These are phyloP conservation scores for Sylvietta virens DNA, from an alignment of 2,113 vertebrate species.

Conservation along the genomic window DNA sequence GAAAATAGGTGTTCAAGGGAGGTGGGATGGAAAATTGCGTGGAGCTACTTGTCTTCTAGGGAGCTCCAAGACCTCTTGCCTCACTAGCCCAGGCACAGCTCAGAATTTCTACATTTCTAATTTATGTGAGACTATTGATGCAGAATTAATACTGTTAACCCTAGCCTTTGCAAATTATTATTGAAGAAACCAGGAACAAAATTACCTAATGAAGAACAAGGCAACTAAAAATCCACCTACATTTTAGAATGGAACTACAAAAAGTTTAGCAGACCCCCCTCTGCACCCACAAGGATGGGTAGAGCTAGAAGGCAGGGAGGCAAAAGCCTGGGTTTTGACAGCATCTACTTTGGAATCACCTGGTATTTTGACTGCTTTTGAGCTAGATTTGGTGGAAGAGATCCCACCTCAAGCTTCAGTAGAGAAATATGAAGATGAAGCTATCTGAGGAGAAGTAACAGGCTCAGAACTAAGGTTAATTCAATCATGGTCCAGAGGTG, in stretches of 20 bases:
- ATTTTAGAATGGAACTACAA: background rate
- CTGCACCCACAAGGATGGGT: background rate
- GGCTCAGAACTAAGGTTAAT: background rate
- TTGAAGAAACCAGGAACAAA: background rate
- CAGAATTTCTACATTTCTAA: background rate
- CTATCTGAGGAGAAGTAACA: background rate
- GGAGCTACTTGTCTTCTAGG: background rate
- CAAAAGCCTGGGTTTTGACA: background rate
- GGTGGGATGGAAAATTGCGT: background rate
- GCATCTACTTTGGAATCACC: background rate
- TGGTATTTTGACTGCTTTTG: background rate
- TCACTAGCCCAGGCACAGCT: background rate
- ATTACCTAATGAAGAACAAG: background rate
- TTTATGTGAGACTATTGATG: background rate
- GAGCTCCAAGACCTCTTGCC: background rate
- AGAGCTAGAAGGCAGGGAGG: background rate
- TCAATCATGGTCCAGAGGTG: background rate
- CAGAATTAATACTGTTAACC: background rate
- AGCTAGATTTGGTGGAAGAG: background rate
- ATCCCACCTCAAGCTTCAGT: background rate
- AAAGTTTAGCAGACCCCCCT: background rate
- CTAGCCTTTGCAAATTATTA: background rate
- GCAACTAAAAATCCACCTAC: background rate
- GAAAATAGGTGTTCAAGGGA: background rate
- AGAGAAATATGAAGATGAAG: background rate